Base-by-base conservation (phyloP, 2,797 vertebrate species). In the Mycteria americana region DNA sequence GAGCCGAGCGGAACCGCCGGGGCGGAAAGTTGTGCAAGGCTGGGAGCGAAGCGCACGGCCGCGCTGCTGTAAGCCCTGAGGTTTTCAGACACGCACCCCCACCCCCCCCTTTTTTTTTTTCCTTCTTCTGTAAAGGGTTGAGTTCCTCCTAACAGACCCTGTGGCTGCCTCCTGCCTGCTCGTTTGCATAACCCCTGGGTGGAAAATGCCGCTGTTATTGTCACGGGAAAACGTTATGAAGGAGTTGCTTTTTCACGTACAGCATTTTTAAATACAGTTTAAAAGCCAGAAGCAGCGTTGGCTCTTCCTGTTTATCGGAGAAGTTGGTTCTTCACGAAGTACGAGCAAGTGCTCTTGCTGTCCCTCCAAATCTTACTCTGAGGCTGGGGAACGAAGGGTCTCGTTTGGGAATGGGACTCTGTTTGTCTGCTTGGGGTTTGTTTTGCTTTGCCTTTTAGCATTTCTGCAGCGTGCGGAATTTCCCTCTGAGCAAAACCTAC, bases 261-360 rank as follows among this genome's bases (percentile, higher is more conserved):
- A 80, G 37, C 60, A 0, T 51, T 92, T 78, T 68, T 30, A 3
- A 50, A 37, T 28, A 27, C 39, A 11, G 50, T 79, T 88, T 65
- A 54, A 48, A 41, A 85, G 82, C 31, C 45, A 60, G 68, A 43
- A 77, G 54, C 31, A 43, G 14, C 10, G 43, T 59, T 46, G 84
- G 70, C 59, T 95, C 91, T 95, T 96, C 91, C 89, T 95, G 84
- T 95, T 95, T 87, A 9, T 79, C 9, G 41, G 30, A 78, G 50
- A 51, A 76, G 46, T 67, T 84, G 56, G 39, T 39, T 19, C 46
- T 92, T 88, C 62, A 8, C 50, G n/a, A 50, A 63, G 27, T 18
- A 12, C 9, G 10, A 43, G 35, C 69, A 46, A 92, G 74, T 79
- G 68, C 46, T 53, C 25, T 14, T 54, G 24, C 43, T 51, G 15